These are phyloP conservation scores for Leptopilina myrica DNA, from an alignment of 2,888 invertebrate genomes.

Conservation along the genomic window DNA sequence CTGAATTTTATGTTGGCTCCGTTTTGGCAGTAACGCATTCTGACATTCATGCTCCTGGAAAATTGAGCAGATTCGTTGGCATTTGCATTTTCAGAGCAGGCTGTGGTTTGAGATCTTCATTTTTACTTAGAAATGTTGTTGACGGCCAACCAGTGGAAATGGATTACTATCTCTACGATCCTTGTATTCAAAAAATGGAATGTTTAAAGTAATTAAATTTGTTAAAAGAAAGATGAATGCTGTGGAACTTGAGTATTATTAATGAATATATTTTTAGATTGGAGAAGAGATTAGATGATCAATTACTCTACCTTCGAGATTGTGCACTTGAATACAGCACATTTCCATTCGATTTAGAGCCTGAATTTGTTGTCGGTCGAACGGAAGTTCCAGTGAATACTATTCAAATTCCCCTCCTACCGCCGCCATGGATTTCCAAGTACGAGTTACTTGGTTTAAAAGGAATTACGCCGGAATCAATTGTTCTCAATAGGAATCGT, in stretches of 20 bases:
- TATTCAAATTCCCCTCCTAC: constrained; percentile 83
- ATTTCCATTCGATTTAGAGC: constrained; percentile 94
- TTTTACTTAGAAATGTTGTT: constrained; percentile 94
- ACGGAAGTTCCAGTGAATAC: constrained; percentile 88
- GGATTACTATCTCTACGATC: constrained; percentile 94
- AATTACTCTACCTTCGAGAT: constrained; percentile 92
- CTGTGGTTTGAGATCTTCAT: constrained; percentile 89
- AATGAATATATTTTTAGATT: constrained; percentile 77
- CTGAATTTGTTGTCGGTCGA: constrained; percentile 87
- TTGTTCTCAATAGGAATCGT: constrained; percentile 79
- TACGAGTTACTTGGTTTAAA: constrained; percentile 90
- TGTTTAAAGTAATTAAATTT: constrained; percentile 80
- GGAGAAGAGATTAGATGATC: constrained; percentile 94
- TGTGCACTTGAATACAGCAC: constrained; percentile 94
- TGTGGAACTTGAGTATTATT: not conserved
- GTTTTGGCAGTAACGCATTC: constrained; percentile 92
- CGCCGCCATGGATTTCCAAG: constrained; percentile 92
- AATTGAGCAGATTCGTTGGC: constrained; percentile 92
- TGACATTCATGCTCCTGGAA: constrained; percentile 90
- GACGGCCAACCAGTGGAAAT: constrained; percentile 90
- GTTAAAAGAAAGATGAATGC: no score
- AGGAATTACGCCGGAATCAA: constrained; percentile 83
- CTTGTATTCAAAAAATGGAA: constrained; percentile 92
- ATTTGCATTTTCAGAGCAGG: constrained; percentile 94
- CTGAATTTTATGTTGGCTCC: constrained; percentile 98